A percentile compares a stretch with the other conserved stretches of the same genome.
phyloP scores from a whole-genome alignment of 1,140 invertebrate species.

The Lepeophtheirus salmonis region DNA sequence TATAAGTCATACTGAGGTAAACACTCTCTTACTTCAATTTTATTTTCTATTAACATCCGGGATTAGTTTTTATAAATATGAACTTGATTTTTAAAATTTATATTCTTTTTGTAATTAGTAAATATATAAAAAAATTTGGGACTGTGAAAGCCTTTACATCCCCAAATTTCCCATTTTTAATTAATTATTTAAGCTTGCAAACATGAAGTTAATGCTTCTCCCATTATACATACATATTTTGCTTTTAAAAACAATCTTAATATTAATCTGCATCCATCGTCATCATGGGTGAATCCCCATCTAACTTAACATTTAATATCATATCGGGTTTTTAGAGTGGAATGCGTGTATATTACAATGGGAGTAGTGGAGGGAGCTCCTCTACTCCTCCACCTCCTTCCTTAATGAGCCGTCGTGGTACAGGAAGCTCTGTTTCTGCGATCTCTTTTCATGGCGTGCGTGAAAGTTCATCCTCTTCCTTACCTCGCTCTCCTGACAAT shows the following conservation, averaged over 20 bases:
- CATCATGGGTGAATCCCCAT: too few relatives aligned
- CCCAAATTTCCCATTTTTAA: too few relatives aligned
- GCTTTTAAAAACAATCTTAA: too few relatives aligned
- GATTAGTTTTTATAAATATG: neutral
- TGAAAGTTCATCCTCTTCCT: constrained; percentile 6
- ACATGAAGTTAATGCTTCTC: too few relatives aligned
- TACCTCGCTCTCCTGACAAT: constrained; percentile 19
- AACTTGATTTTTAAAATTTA: neutral
- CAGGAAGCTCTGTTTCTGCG: constrained; percentile 12
- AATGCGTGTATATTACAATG: constrained; percentile 16
- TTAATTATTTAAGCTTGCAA: too few relatives aligned
- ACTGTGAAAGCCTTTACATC: too few relatives aligned
- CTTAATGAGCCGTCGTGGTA: constrained; percentile 10
- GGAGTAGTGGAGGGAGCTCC: constrained; percentile 26
- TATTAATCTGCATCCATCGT: too few relatives aligned
- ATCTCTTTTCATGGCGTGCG: constrained; percentile 23
- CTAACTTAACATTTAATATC: too few relatives aligned
- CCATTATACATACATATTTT: too few relatives aligned
- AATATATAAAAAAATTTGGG: too few relatives aligned
- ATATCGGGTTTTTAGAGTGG: constrained; percentile 11
- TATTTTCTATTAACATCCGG: neutral
- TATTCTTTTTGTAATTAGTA: neutral
- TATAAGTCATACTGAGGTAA: constrained; percentile 18
- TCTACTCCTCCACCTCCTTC: constrained; percentile 22
- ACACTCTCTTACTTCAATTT: neutral